Evolutionary conservation across 2,797 vertebrate species (phyloP).

Genomic region (Champsocephalus gunnari): DNA sequence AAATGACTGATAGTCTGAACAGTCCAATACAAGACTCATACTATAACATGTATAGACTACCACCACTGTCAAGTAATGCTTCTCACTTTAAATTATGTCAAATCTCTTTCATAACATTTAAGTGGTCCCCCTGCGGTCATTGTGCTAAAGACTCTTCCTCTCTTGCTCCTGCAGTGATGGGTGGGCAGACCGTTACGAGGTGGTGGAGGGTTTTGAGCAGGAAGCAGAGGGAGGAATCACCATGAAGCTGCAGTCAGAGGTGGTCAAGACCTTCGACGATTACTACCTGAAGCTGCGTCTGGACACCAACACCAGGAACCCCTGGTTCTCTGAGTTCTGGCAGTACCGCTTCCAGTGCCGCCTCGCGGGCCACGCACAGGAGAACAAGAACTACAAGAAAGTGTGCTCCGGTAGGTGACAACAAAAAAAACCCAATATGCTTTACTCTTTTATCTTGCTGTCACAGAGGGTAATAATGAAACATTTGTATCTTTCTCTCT

Average conservation of each 20-base stretch:
- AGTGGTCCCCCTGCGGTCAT: background rate
- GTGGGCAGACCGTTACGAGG: conserved; percentile 98
- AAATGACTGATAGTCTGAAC: background rate
- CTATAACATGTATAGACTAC: background rate
- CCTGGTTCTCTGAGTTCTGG: conserved; percentile 99
- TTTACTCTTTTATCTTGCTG: background rate
- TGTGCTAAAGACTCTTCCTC: conserved; percentile 9
- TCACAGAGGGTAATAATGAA: conserved; percentile 46
- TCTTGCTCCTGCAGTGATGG: conserved; percentile 87
- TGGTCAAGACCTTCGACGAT: conserved; percentile 94
- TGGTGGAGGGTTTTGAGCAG: conserved; percentile 96
- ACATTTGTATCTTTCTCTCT: conserved; percentile 34
- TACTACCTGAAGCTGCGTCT: conserved; percentile 95
- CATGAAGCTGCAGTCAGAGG: conserved; percentile 95
- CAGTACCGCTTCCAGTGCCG: conserved; percentile 98
- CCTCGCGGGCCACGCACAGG: conserved; percentile 91
- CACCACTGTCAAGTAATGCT: conserved; percentile 8
- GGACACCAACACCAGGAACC: conserved; percentile 94
- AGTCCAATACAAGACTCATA: conserved; percentile 4
- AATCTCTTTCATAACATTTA: conserved; percentile 1
- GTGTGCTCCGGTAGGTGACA: conserved; percentile 91
- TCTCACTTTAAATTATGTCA: conserved; percentile 9
- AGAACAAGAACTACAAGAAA: conserved; percentile 94
- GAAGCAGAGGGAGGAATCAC: conserved; percentile 98
- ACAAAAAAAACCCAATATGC: background rate